Conservation (phyloP, 2,888 invertebrate genomes). For the Suillia variegata region DNA sequence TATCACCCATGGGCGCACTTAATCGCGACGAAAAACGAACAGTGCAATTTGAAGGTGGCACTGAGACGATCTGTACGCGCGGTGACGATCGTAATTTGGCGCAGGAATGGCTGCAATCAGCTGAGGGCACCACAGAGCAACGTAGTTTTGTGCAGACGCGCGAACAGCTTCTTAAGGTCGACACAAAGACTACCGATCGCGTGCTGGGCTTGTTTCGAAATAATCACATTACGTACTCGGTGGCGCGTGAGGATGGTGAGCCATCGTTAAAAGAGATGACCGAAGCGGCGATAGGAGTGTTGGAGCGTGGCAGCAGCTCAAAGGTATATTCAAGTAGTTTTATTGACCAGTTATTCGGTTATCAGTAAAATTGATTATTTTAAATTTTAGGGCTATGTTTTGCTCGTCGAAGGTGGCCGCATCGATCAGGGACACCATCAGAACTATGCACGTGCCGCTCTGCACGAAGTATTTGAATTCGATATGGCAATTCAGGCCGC, state of each 20-base stretch:
- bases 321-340: too few species aligned
- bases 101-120: constrained; percentile 63
- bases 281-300: constrained; percentile 64
- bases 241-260: constrained; percentile 62
- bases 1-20: constrained; percentile 61
- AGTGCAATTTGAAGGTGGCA: constrained; percentile 46
- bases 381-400: constrained; percentile 62
- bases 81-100: constrained; percentile 66
- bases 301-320: constrained; percentile 45
- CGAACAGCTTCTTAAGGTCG: constrained; percentile 58
- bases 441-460: constrained; percentile 66
- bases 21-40: constrained; percentile 36
- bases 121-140: constrained; percentile 44
- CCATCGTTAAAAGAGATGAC: constrained; percentile 69
- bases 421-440: constrained; percentile 72
- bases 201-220: constrained; percentile 65
- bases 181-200: constrained; percentile 60
- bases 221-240: constrained; percentile 66
- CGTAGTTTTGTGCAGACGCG: constrained; percentile 59
- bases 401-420: constrained; percentile 68
- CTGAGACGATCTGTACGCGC: constrained; percentile 60
- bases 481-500: constrained; percentile 69
- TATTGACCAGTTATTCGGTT: not conserved
- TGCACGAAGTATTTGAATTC: constrained; percentile 70
- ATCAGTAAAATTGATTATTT: not conserved